Evolutionary conservation across 2,797 vertebrate species (phyloP).

Genomic region (Coendou prehensilis): DNA sequence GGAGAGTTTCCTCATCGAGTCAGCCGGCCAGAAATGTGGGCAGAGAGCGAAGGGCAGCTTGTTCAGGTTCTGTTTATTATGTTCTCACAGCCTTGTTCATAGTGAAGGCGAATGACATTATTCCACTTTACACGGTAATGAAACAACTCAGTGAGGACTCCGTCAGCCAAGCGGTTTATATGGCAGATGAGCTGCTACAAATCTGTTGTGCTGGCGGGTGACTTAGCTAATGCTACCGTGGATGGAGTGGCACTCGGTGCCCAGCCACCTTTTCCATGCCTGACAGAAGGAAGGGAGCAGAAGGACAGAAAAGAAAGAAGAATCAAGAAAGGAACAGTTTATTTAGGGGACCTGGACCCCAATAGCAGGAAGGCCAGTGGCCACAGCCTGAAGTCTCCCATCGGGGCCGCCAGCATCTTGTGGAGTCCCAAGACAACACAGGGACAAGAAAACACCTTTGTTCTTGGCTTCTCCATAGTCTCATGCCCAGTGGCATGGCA

Average conservation of each 20-base stretch:
- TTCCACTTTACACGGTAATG: slow-evolving; percentile 70
- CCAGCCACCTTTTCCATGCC: slow-evolving; percentile 28
- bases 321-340: slow-evolving; percentile 32
- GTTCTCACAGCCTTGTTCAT: slow-evolving; percentile 77
- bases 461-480: background rate
- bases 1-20: slow-evolving; percentile 48
- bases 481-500: background rate
- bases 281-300: background rate
- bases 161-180: background rate
- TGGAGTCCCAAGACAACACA: background rate
- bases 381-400: background rate
- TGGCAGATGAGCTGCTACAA: slow-evolving; percentile 75
- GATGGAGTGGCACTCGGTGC: background rate
- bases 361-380: background rate
- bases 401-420: background rate
- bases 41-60: slow-evolving; percentile 65
- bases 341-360: background rate
- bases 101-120: slow-evolving; percentile 77
- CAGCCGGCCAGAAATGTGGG: slow-evolving; percentile 76
- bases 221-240: slow-evolving; percentile 27
- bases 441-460: background rate
- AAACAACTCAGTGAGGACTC: slow-evolving; percentile 56
- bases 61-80: slow-evolving; percentile 85
- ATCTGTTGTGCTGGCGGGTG: slow-evolving; percentile 4
- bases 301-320: background rate